phyloP scores from a whole-genome alignment of 2,113 vertebrate genomes.

The Ptychochromis oligacanthus region DNA sequence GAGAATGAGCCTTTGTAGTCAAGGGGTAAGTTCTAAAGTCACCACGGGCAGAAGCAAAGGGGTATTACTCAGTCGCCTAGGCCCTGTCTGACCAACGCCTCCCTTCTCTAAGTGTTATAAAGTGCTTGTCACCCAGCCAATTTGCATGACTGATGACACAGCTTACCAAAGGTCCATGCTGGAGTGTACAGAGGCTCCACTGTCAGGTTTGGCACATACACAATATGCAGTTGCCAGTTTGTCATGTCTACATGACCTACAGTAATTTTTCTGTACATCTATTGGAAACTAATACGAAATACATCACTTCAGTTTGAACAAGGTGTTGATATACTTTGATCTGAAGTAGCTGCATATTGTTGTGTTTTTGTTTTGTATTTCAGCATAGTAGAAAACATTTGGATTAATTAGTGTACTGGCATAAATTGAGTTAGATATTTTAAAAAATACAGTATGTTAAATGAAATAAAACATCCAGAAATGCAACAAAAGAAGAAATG shows the following conservation, averaged over 20 bases:
- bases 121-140: constrained; percentile 71
- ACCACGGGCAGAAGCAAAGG: background rate
- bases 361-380: background rate
- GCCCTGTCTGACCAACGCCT: constrained; percentile 23
- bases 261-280: background rate
- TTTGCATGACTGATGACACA: constrained; percentile 78
- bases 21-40: constrained; percentile 18
- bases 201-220: background rate
- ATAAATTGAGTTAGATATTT: background rate
- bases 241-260: background rate
- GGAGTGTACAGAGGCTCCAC: constrained; percentile 28
- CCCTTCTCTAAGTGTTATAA: constrained; percentile 70
- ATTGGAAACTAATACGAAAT: background rate
- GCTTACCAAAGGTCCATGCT: constrained; percentile 44
- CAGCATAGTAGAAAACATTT: background rate
- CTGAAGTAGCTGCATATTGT: background rate
- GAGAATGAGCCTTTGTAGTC: constrained; percentile 31
- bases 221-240: background rate
- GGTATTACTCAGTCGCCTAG: constrained; percentile 47
- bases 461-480: background rate
- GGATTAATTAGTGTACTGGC: background rate
- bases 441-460: background rate
- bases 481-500: background rate
- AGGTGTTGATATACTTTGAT: background rate
- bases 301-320: background rate